phyloP scores from a whole-genome alignment of 2,888 invertebrate species.

The Gastracanthus pulcherrimus region DNA sequence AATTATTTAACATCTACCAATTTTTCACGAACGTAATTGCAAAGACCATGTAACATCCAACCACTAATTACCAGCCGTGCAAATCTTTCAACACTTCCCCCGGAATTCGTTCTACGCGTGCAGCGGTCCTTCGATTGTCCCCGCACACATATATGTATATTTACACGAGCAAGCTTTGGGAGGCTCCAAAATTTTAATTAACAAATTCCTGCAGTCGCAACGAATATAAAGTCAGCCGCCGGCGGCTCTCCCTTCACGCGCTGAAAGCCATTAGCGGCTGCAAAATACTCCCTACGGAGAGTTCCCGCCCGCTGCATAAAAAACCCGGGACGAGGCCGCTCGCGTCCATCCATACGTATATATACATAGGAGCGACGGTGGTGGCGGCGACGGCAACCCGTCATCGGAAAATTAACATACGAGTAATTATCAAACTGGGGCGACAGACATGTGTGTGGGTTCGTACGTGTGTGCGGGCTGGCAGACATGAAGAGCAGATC shows the following conservation, averaged over 20 bases:
- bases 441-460: slow-evolving; percentile 13
- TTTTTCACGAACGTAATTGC: not conserved
- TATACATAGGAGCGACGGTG: too few relatives aligned
- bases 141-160: not conserved
- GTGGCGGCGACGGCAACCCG: slow-evolving; percentile 30
- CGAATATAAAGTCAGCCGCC: slow-evolving; percentile 66
- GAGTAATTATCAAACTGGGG: slow-evolving; percentile 66
- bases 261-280: slow-evolving; percentile 68
- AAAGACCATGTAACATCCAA: too few relatives aligned
- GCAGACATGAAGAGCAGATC: too few relatives aligned
- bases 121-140: slow-evolving; percentile 29
- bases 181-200: slow-evolving; percentile 69
- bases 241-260: too few relatives aligned
- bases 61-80: not conserved
- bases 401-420: slow-evolving; percentile 67
- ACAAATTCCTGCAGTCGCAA: slow-evolving; percentile 63
- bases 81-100: slow-evolving; percentile 17
- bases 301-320: slow-evolving; percentile 53
- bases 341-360: too few relatives aligned
- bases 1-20: not conserved
- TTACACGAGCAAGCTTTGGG: not conserved
- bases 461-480: too few relatives aligned
- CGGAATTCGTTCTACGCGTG: too few relatives aligned
- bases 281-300: slow-evolving; percentile 64
- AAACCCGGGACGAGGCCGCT: slow-evolving; percentile 61